These are phyloP conservation scores for Serranus cabrilla DNA, from an alignment of 2,797 vertebrate species.

Conservation along the genomic window DNA sequence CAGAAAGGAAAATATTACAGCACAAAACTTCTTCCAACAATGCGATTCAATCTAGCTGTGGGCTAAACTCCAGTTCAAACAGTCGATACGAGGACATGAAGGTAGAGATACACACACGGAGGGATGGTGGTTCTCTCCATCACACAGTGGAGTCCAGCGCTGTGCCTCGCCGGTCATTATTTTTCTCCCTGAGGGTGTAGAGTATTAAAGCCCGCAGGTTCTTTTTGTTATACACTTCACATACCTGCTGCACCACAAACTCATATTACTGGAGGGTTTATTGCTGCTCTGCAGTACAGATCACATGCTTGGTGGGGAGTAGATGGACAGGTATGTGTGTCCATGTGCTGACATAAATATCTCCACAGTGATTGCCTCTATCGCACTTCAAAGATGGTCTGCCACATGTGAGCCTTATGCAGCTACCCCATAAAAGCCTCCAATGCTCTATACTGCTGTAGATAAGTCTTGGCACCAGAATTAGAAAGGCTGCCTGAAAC, in stretches of 20 bases:
- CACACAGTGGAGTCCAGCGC: constrained; percentile 49
- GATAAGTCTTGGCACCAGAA: constrained; percentile 74
- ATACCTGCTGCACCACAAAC: constrained; percentile 46
- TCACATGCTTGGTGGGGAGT: constrained; percentile 18
- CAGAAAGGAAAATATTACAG: constrained; percentile 53
- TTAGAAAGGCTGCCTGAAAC: constrained; percentile 61
- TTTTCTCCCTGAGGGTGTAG: constrained; percentile 53
- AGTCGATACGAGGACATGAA: constrained; percentile 56
- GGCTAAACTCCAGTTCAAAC: constrained; percentile 59
- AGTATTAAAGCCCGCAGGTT: constrained; percentile 56
- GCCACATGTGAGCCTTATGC: constrained; percentile 70
- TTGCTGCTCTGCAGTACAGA: constrained; percentile 41
- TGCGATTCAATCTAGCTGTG: constrained; percentile 60
- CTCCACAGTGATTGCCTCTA: constrained; percentile 58
- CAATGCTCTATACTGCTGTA: constrained; percentile 40
- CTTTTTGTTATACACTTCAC: constrained; percentile 54
- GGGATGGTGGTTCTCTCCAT: constrained; percentile 44
- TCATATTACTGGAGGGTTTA: constrained; percentile 35
- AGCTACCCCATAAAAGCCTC: constrained; percentile 50
- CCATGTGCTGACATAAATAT: constrained; percentile 40
- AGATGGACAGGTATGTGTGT: constrained; percentile 45
- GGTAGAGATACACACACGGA: constrained; percentile 38
- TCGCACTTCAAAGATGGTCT: constrained; percentile 68
- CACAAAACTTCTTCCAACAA: constrained; percentile 49
- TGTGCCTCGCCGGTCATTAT: constrained; percentile 57